Evolutionary conservation across 2,888 invertebrate species (phyloP).

Genomic region (Acrobasis repandana): DNA sequence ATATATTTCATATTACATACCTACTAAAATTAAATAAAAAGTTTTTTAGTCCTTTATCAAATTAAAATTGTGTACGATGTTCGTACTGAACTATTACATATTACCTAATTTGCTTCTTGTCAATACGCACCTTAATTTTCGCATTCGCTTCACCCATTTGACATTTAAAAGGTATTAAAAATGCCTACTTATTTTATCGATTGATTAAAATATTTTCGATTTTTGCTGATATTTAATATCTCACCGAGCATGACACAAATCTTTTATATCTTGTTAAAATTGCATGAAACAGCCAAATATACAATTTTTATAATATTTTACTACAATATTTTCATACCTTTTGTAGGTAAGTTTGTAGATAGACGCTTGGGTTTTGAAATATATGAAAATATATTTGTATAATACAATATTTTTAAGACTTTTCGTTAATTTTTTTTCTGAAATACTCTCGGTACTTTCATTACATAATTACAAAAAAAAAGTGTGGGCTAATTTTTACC

Average conservation of each 20-base stretch:
- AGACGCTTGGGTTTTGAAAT: neutral
- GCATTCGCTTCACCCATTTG: conserved; percentile 8
- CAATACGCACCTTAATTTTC: neutral
- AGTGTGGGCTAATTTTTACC: too few relatives aligned
- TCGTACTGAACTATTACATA: neutral
- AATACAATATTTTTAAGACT: too few relatives aligned
- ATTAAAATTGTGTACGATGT: too few relatives aligned
- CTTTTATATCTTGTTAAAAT: neutral
- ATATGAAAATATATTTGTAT: neutral
- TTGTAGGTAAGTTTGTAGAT: neutral
- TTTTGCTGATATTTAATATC: neutral
- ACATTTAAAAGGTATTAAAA: neutral
- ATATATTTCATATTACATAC: too few relatives aligned
- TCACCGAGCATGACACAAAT: neutral
- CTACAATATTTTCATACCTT: neutral
- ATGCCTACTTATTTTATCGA: neutral
- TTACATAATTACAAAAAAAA: too few relatives aligned
- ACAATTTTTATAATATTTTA: neutral
- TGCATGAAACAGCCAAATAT: neutral
- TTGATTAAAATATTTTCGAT: neutral
- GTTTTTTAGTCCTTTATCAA: too few relatives aligned
- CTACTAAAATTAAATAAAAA: too few relatives aligned
- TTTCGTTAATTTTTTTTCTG: too few relatives aligned
- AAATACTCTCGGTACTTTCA: too few relatives aligned
- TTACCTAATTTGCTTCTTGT: neutral